These are phyloP conservation scores for Toxotes jaculatrix DNA, from an alignment of 2,113 vertebrate species.

Conservation along the genomic window DNA sequence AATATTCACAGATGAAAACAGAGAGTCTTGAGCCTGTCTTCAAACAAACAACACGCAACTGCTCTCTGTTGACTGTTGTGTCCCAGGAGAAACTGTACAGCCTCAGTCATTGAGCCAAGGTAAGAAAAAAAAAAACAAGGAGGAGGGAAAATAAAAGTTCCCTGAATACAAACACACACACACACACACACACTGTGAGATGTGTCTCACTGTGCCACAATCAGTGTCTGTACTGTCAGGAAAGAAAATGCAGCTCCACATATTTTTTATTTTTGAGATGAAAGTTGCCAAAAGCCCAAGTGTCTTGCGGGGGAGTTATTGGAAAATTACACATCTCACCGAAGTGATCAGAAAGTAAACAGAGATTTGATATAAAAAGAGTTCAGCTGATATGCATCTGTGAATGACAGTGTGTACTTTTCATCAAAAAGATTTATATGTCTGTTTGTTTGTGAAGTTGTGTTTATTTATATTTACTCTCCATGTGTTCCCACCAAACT, in stretches of 20 bases:
- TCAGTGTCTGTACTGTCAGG: conserved; percentile 14
- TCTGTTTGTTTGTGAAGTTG: conserved; percentile 43
- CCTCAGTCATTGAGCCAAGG: neutral
- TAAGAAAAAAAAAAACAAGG: neutral
- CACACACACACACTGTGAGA: conserved; percentile 17
- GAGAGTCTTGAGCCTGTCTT: conserved; percentile 7
- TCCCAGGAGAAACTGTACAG: conserved; percentile 19
- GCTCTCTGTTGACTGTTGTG: conserved; percentile 12
- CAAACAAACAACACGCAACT: conserved; percentile 9
- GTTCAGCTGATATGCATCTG: conserved; percentile 22
- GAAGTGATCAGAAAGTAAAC: conserved; percentile 62
- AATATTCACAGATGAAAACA: conserved; percentile 28
- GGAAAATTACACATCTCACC: conserved; percentile 40
- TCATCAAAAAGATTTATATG: conserved; percentile 15
- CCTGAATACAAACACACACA: conserved; percentile 32
- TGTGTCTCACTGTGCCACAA: conserved; percentile 3
- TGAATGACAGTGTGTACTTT: neutral
- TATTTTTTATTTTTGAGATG: conserved; percentile 32
- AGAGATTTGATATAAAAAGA: conserved; percentile 41
- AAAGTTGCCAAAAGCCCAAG: conserved; percentile 32
- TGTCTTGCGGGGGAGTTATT: conserved; percentile 20
- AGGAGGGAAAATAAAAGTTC: conserved; percentile 35
- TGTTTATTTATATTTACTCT: conserved; percentile 41
- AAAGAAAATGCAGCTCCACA: conserved; percentile 13
- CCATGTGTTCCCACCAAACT: conserved; percentile 41